phyloP scores from a whole-genome alignment of 2,888 invertebrate genomes.

The Caenorhabditis panamensis region DNA sequence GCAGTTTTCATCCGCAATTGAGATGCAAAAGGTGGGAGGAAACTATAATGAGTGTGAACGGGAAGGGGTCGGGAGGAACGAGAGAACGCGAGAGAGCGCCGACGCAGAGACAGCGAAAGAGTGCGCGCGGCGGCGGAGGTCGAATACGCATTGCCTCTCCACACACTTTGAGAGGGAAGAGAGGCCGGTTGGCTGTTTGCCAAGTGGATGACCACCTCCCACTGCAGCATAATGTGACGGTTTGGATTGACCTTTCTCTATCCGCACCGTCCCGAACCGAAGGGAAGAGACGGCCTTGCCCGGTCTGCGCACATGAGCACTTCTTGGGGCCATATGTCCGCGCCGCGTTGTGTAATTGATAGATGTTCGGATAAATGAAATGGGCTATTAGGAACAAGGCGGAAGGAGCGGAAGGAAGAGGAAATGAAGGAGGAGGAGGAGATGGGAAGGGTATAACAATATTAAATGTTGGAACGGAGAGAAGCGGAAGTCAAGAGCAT shows the following conservation, averaged over 20 bases:
- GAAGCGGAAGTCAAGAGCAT: too few relatives aligned
- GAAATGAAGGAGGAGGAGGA: neutral
- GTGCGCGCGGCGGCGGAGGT: conserved; percentile 21
- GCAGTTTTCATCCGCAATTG: neutral
- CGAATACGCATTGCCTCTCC: conserved; percentile 22
- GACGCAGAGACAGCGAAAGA: conserved; percentile 32
- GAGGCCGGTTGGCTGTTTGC: conserved; percentile 61
- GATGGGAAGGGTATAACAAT: neutral
- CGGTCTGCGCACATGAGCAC: conserved; percentile 29
- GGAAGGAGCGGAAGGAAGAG: neutral
- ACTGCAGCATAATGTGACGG: conserved; percentile 60
- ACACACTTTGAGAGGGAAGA: conserved; percentile 42
- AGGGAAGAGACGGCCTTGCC: conserved; percentile 22
- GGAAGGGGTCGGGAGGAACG: conserved; percentile 2
- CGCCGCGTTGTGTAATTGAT: conserved; percentile 51
- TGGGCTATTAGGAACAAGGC: conserved; percentile 32
- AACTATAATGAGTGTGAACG: conserved; percentile 55
- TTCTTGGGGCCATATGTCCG: conserved; percentile 21
- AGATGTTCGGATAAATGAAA: conserved; percentile 24
- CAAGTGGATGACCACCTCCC: conserved; percentile 58
- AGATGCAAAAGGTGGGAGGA: conserved; percentile 4
- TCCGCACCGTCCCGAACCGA: neutral
- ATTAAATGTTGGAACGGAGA: too few relatives aligned
- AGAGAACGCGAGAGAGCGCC: conserved; percentile 23
- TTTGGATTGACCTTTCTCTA: conserved; percentile 55